These are phyloP conservation scores for Elymnias hypermnestra DNA, from an alignment of 1,140 invertebrate genomes.

Conservation along the genomic window DNA sequence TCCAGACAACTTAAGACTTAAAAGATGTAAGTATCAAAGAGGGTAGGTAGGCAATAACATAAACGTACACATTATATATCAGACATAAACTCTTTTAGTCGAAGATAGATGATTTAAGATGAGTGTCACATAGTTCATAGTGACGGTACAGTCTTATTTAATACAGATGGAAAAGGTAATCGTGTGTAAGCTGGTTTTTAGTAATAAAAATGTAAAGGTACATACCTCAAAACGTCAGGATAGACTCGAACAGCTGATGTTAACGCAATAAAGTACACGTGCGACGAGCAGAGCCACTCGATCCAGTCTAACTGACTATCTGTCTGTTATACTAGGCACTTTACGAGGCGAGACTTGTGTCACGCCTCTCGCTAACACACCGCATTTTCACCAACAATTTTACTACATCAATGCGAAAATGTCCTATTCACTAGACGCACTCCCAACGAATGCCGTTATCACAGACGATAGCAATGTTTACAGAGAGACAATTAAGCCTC, in stretches of 20 bases:
- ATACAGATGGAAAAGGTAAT: too few relatives aligned
- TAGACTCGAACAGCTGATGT: slow-evolving; percentile 10
- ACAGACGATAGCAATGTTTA: slow-evolving; percentile 41
- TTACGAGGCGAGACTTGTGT: slow-evolving; percentile 44
- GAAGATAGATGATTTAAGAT: too few relatives aligned
- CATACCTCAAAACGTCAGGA: slow-evolving; percentile 11
- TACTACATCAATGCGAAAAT: slow-evolving; percentile 20
- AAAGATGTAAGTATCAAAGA: too few relatives aligned
- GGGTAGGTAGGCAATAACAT: too few relatives aligned
- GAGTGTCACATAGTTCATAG: too few relatives aligned
- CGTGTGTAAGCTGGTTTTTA: too few relatives aligned
- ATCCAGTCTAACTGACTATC: background rate
- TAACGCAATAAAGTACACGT: slow-evolving; percentile 12
- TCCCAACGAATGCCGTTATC: slow-evolving; percentile 34
- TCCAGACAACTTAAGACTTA: too few relatives aligned
- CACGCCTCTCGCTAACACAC: slow-evolving; percentile 44
- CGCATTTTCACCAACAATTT: slow-evolving; percentile 46
- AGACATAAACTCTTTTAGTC: too few relatives aligned
- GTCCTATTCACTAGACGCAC: slow-evolving; percentile 24
- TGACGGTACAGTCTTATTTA: too few relatives aligned
- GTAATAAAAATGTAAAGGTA: too few relatives aligned
- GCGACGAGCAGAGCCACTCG: slow-evolving; percentile 4
- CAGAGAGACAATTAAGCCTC: slow-evolving; percentile 21
- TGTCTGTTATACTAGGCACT: background rate
- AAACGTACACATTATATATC: too few relatives aligned